Percentiles rank a stretch among this genome's conserved stretches.
Conservation (phyloP, 2,888 invertebrate genomes). For the Sesamia inferens region DNA sequence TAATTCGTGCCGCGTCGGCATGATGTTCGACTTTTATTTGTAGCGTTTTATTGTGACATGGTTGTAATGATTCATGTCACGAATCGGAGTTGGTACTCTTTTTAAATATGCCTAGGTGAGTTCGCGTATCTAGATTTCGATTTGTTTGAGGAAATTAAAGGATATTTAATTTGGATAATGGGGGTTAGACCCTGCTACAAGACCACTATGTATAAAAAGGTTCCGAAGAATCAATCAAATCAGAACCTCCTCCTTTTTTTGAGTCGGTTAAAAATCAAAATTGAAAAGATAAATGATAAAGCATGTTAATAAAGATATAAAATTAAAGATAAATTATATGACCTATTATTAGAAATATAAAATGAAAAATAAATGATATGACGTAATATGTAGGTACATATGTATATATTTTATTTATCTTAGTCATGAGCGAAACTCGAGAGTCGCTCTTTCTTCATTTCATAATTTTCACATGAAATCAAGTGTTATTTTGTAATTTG, state of each 20-base stretch:
- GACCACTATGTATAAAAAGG: no score
- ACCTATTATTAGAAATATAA: no score
- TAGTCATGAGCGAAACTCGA: not conserved
- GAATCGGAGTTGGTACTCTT: constrained; percentile 31
- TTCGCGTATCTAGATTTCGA: constrained; percentile 4
- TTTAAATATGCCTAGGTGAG: constrained; percentile 18
- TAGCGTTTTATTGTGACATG: constrained; percentile 60
- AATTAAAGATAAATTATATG: no score
- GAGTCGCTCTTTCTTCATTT: not conserved
- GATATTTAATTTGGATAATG: not conserved
- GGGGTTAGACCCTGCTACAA: not conserved
- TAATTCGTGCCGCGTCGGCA: constrained; percentile 57
- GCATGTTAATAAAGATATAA: no score
- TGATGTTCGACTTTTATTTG: constrained; percentile 60
- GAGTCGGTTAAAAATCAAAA: no score
- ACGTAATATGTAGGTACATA: no score
- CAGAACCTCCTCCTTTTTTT: no score
- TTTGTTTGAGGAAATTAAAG: not conserved
- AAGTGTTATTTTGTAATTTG: not conserved
- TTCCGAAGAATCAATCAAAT: no score
- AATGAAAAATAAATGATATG: no score
- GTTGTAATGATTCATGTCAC: constrained; percentile 60
- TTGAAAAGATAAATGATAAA: no score
- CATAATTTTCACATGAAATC: not conserved
- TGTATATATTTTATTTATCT: no score